Evolutionary conservation across 2,797 vertebrate species (phyloP), one percentile per base, ranked within the genome.

Genomic region (Sorex maritimensis): DNA sequence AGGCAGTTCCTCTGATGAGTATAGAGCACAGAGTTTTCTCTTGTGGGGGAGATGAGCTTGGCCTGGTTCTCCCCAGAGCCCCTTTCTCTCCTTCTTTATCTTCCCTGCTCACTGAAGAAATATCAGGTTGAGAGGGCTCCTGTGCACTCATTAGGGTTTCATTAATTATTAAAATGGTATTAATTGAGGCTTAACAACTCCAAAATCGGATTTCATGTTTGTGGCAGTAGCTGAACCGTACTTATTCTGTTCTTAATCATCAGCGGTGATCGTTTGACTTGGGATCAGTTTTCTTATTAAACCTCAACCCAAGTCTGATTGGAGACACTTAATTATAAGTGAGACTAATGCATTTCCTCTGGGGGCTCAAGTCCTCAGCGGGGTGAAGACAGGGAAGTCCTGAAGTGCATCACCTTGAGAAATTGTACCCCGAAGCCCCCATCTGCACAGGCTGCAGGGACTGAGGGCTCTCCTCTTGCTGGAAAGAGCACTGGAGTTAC

Each of bases 201-300:
- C 5, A 46, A 89, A 90, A 93, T 91, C 91, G 38, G 81, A 93
- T 91, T 95, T 88, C 14, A 0, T 82, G 55, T 91, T 21, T 26
- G 84, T 97, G 96, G 92, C 96, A 96, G 96, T 93, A 96, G 95
- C 97, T 96, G 72, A 92, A 77, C 91, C 86, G 91, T 12, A 79
- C 95, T 97, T 96, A 97, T 97, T 96, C 97, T 96, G 69, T 98
- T 96, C 96, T 97, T 97, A 97, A 96, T 97, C 97, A 98, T 96
- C 97, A 63, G 95, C 96, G 95, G 97, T 95, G 96, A 97, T 98
- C 97, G 97, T 98, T 97, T 98, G 97, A 97, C 97, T 98, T 98
- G 96, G 96, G 97, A 96, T 97, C 98, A 93, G 93, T 96, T 97
- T 92, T 97, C 97, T 96, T 97, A 97, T 98, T 97, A 97, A 97